Percentiles rank a stretch among this genome's conserved stretches.
phyloP scores from a whole-genome alignment of 2,888 invertebrate species.

The Oeneis ivallda region DNA sequence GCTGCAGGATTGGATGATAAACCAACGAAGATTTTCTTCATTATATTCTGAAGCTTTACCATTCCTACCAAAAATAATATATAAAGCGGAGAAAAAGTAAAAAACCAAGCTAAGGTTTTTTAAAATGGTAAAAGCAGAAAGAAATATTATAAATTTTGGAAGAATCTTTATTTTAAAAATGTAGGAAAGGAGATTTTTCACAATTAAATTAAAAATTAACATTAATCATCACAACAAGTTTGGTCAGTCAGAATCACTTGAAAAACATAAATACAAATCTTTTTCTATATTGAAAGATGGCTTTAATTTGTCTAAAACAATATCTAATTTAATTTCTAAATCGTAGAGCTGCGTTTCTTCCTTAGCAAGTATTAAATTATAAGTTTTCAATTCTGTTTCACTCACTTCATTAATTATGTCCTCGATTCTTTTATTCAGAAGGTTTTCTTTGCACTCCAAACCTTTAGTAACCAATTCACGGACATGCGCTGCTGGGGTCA shows the following conservation, averaged over 20 bases:
- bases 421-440: background rate
- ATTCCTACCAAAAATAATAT: too few species aligned
- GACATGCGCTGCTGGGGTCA: constrained; percentile 21
- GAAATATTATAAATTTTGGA: too few species aligned
- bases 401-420: background rate
- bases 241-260: constrained; percentile 20
- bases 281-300: background rate
- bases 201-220: too few species aligned
- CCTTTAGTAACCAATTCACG: constrained; percentile 9
- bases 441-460: background rate
- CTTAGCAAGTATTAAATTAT: constrained; percentile 6
- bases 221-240: background rate
- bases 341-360: constrained; percentile 25
- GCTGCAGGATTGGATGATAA: too few species aligned
- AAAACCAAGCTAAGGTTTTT: too few species aligned
- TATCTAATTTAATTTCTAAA: constrained; percentile 25
- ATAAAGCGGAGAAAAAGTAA: too few species aligned
- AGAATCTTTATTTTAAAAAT: too few species aligned
- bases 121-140: too few species aligned
- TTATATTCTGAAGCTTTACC: too few species aligned
- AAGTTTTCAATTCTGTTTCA: constrained; percentile 3
- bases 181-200: too few species aligned
- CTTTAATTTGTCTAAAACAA: constrained; percentile 16
- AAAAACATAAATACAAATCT: constrained; percentile 21
- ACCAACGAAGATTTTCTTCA: too few species aligned